These are phyloP conservation scores for Psix sp. DNA, from an alignment of 1,140 invertebrate species.

Conservation along the genomic window DNA sequence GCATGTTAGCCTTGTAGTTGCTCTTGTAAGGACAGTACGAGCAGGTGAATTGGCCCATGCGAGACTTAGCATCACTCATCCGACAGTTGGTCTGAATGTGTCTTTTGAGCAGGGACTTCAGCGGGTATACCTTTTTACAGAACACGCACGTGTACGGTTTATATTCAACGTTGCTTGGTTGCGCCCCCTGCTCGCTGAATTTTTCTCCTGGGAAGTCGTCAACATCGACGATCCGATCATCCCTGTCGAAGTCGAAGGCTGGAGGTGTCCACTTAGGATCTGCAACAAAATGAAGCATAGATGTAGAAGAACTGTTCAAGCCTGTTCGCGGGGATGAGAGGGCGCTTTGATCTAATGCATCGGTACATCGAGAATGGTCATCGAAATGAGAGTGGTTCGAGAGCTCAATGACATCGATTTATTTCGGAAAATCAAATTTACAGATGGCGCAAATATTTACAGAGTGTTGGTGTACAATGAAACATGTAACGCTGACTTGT, in stretches of 20 bases:
- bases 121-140: constrained; percentile 70
- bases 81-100: constrained; percentile 74
- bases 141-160: constrained; percentile 66
- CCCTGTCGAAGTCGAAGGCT: constrained; percentile 29
- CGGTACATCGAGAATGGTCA: not conserved
- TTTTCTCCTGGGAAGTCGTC: constrained; percentile 12
- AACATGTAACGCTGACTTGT: constrained; percentile 7
- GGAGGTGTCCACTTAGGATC: constrained; percentile 24
- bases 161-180: constrained; percentile 17
- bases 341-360: not conserved
- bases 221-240: constrained; percentile 4
- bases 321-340: not conserved
- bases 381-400: constrained; percentile 25
- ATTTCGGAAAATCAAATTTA: constrained; percentile 29
- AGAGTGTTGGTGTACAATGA: constrained; percentile 1
- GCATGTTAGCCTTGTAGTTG: constrained; percentile 71
- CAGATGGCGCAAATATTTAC: constrained; percentile 24
- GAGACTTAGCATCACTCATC: constrained; percentile 44
- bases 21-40: constrained; percentile 69
- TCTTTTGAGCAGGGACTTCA: constrained; percentile 71
- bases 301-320: constrained; percentile 35
- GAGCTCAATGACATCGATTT: constrained; percentile 35
- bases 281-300: constrained; percentile 40
- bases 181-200: constrained; percentile 2
- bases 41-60: constrained; percentile 64